These are phyloP conservation scores for Sarcophaga variegata DNA, from an alignment of 2,888 invertebrate species.

Conservation along the genomic window DNA sequence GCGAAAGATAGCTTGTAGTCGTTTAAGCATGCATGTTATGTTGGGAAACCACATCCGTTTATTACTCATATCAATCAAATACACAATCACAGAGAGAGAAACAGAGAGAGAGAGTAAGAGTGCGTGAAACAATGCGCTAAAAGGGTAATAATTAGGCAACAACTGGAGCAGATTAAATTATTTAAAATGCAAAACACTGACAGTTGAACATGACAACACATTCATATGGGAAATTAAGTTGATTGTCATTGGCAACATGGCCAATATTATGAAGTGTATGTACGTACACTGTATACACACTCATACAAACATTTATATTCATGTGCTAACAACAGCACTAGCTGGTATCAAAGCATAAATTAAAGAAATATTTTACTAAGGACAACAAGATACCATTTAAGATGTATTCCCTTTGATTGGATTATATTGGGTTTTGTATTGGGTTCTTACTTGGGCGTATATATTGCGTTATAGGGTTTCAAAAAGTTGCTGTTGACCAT, in stretches of 20 bases:
- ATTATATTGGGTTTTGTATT: too few relatives aligned
- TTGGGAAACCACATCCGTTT: constrained; percentile 46
- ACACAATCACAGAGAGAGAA: neutral
- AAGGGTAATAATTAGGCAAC: constrained; percentile 62
- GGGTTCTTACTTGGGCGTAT: too few relatives aligned
- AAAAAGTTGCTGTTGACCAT: too few relatives aligned
- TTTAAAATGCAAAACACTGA: constrained; percentile 59
- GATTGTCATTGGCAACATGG: constrained; percentile 60
- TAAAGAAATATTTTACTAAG: too few relatives aligned
- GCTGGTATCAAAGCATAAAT: neutral
- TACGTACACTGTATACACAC: neutral
- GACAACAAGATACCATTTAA: too few relatives aligned
- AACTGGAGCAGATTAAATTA: constrained; percentile 66
- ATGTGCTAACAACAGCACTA: neutral
- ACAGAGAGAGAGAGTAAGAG: neutral
- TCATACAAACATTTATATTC: neutral
- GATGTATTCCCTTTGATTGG: too few relatives aligned
- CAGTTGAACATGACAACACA: constrained; percentile 60
- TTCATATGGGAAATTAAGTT: constrained; percentile 66
- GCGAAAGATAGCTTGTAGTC: neutral
- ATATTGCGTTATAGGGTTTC: too few relatives aligned
- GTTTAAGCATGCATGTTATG: constrained; percentile 12
- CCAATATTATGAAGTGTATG: constrained; percentile 13
- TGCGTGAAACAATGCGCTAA: constrained; percentile 32
- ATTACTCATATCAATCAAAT: constrained; percentile 50